Evolutionary conservation across 2,888 invertebrate species (phyloP).

Genomic region (Neria commutata): DNA sequence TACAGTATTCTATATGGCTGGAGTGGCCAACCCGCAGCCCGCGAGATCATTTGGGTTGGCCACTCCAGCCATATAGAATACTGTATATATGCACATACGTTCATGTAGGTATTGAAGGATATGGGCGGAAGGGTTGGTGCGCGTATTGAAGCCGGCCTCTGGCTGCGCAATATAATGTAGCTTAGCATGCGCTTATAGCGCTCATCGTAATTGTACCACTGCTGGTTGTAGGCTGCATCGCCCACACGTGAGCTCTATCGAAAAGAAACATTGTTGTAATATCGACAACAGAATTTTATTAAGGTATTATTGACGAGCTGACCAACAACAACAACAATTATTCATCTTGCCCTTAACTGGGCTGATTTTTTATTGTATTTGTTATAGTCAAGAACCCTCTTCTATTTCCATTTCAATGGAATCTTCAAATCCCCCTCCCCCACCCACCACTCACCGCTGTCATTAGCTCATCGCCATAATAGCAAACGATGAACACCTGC

Average conservation of each 20-base stretch:
- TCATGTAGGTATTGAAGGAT: conserved; percentile 52
- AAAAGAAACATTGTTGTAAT: not conserved
- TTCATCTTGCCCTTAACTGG: no score
- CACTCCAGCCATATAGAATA: no score
- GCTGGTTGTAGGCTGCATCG: conserved; percentile 47
- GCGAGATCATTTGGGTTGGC: no score
- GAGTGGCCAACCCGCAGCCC: no score
- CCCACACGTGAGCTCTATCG: conserved; percentile 48
- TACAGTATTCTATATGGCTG: no score
- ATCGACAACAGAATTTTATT: no score
- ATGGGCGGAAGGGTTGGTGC: conserved; percentile 54
- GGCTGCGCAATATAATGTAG: conserved; percentile 48
- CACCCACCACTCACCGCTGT: conserved; percentile 49
- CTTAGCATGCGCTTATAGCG: conserved; percentile 43
- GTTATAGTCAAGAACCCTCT: not conserved
- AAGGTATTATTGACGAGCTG: no score
- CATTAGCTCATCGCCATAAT: conserved; percentile 53
- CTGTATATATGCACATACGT: no score
- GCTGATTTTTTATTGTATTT: no score
- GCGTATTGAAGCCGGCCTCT: conserved; percentile 46
- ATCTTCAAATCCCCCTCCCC: no score
- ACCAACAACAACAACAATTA: no score
- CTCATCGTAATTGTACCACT: conserved; percentile 44
- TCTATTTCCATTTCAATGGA: no score
- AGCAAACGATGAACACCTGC: conserved; percentile 54